These are phyloP conservation scores for Anticlea derivata DNA, from an alignment of 2,888 invertebrate genomes.

Conservation along the genomic window DNA sequence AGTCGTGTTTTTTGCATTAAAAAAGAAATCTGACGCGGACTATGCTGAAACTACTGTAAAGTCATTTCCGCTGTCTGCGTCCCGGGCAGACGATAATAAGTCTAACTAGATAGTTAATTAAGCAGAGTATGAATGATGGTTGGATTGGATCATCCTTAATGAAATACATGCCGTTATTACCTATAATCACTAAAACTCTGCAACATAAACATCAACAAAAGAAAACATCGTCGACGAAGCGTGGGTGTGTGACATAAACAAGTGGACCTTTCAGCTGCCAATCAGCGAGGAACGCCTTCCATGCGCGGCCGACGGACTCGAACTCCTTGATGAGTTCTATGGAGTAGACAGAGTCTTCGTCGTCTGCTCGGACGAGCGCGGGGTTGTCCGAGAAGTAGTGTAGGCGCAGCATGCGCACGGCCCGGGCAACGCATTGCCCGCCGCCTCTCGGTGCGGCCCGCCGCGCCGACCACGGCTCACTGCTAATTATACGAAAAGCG, in stretches of 20 bases:
- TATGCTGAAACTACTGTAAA: conserved; percentile 18
- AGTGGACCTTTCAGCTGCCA: conserved; percentile 83
- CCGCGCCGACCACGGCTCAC: conserved; percentile 80
- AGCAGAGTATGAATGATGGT: background rate
- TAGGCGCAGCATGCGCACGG: conserved; percentile 89
- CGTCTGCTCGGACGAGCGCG: conserved; percentile 86
- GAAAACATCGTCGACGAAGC: conserved; percentile 47
- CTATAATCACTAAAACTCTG: conserved; percentile 1
- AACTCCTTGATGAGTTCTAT: conserved; percentile 95
- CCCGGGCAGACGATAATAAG: conserved; percentile 1
- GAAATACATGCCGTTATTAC: background rate
- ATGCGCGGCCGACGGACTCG: conserved; percentile 89
- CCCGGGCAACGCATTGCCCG: conserved; percentile 76
- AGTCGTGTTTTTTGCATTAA: background rate
- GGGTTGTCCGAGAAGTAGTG: conserved; percentile 93
- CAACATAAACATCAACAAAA: conserved; percentile 43
- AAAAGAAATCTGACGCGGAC: conserved; percentile 25
- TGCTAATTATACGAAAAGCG: conserved; percentile 72
- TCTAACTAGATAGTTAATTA: background rate
- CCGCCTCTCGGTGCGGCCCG: conserved; percentile 75
- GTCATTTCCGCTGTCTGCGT: conserved; percentile 28
- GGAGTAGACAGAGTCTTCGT: conserved; percentile 87
- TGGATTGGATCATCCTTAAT: background rate
- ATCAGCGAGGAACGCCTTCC: conserved; percentile 90
- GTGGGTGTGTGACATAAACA: conserved; percentile 65